Conservation (phyloP, 2,113 vertebrate genomes). For the Coturnix japonica region DNA sequence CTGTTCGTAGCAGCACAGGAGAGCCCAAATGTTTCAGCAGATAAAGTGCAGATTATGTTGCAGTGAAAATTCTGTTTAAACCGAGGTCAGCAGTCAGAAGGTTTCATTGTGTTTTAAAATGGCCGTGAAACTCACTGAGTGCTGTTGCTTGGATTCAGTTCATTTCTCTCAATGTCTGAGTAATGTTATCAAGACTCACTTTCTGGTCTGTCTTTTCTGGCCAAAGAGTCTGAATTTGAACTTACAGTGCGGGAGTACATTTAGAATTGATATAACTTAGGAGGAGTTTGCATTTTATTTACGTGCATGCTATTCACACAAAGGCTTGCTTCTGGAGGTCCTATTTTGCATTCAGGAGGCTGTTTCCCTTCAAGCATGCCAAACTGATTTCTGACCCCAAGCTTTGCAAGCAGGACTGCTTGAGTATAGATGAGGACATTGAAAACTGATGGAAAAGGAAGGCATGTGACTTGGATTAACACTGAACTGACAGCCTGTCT, state of each 20-base stretch:
- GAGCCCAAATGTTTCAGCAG: neutral
- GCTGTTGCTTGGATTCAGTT: neutral
- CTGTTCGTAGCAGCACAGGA: neutral
- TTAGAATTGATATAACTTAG: neutral
- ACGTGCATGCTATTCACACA: neutral
- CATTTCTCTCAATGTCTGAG: neutral
- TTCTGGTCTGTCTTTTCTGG: neutral
- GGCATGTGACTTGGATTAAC: neutral
- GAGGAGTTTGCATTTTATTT: neutral
- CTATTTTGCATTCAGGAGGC: neutral
- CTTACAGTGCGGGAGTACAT: neutral
- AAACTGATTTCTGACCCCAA: neutral
- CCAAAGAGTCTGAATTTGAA: neutral
- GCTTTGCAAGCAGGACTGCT: neutral
- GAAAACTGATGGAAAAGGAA: neutral
- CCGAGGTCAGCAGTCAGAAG: neutral
- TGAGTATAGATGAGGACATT: neutral
- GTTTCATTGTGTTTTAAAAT: neutral
- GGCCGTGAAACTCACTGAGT: neutral
- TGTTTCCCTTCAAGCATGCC: neutral
- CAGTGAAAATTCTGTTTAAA: neutral
- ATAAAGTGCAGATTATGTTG: neutral
- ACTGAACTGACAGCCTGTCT: neutral
- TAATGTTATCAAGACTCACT: neutral
- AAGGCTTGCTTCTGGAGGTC: neutral